phyloP scores from a whole-genome alignment of 92 coral and sea anemone species.

The Parazoanthus swiftii region DNA sequence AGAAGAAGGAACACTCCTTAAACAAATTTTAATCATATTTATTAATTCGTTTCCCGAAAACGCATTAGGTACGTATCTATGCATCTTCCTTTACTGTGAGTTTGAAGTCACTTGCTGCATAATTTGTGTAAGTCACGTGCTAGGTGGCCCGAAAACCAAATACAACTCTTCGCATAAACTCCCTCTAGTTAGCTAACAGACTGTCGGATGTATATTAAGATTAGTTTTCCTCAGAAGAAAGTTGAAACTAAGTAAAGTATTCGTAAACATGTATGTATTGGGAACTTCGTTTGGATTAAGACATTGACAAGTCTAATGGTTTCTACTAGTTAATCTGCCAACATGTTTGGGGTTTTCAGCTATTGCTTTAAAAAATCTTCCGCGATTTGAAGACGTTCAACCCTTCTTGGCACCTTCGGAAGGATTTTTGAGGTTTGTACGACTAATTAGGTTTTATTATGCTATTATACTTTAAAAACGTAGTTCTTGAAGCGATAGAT shows the following conservation, averaged over 20 bases:
- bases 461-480: neutral
- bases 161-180: no score
- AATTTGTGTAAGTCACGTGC: no score
- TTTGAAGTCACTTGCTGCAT: no score
- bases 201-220: no score
- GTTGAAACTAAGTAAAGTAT: no score
- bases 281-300: neutral
- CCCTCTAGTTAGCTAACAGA: no score
- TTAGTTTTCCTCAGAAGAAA: no score
- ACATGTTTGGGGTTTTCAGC: neutral
- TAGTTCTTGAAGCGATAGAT: neutral
- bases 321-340: neutral
- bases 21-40: constrained; percentile 12
- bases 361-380: constrained; percentile 19
- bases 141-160: no score
- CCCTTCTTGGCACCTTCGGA: constrained; percentile 30
- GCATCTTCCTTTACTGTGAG: neutral
- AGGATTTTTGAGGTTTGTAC: constrained; percentile 34
- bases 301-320: no score
- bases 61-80: constrained; percentile 29
- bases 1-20: constrained; percentile 30
- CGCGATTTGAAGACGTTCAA: constrained; percentile 25
- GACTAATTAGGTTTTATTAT: neutral
- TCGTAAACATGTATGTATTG: no score
- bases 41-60: constrained; percentile 37